These are phyloP conservation scores for Cactoblastis cactorum DNA, from an alignment of 2,888 invertebrate genomes.

Conservation along the genomic window DNA sequence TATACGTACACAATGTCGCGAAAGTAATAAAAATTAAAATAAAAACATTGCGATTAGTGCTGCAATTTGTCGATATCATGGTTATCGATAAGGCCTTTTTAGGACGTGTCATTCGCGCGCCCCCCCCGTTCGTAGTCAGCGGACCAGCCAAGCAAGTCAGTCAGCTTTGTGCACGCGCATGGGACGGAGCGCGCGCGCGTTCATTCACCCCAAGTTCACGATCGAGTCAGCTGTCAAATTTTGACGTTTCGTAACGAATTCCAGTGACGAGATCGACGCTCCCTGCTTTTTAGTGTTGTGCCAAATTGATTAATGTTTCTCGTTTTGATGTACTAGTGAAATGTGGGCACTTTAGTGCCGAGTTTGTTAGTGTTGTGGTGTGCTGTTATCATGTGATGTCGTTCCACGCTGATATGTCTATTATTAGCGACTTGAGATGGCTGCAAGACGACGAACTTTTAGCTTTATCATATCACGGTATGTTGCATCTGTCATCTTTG, in stretches of 20 bases:
- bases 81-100: slow-evolving; percentile 63
- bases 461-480: slow-evolving; percentile 74
- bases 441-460: slow-evolving; percentile 72
- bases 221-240: slow-evolving; percentile 67
- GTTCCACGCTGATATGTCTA: slow-evolving; percentile 72
- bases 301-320: slow-evolving; percentile 26
- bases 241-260: slow-evolving; percentile 57
- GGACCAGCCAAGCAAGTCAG: slow-evolving; percentile 32
- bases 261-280: slow-evolving; percentile 1
- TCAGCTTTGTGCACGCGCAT: slow-evolving; percentile 54
- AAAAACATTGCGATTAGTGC: slow-evolving; percentile 36
- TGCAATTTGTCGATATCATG: slow-evolving; percentile 44
- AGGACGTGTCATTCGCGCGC: slow-evolving; percentile 48
- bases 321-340: slow-evolving; percentile 38
- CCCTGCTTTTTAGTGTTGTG: slow-evolving; percentile 9
- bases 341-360: slow-evolving; percentile 60
- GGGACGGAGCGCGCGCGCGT: slow-evolving; percentile 44
- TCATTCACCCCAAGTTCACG: slow-evolving; percentile 52
- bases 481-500: slow-evolving; percentile 24
- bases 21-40: slow-evolving; percentile 17
- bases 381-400: slow-evolving; percentile 69
- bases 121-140: slow-evolving; percentile 42
- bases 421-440: slow-evolving; percentile 74
- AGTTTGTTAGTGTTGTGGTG: slow-evolving; percentile 45
- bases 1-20: slow-evolving; percentile 24